Conservation (phyloP, 2,113 vertebrate genomes). For the Bubo blakistoni region DNA sequence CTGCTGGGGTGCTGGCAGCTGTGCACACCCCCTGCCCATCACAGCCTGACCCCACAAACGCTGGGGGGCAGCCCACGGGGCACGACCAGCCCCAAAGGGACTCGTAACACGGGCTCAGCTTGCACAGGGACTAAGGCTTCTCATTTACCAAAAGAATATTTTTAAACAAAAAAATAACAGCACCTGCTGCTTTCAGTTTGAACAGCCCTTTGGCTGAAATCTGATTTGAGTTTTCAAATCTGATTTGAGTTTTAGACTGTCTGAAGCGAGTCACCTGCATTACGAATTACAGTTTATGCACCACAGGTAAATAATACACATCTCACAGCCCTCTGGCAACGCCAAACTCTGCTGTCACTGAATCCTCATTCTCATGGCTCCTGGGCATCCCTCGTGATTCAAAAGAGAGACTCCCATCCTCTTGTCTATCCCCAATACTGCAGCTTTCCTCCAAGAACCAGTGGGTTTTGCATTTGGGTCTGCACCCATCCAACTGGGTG, state of each 20-base stretch:
- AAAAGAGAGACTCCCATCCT: neutral
- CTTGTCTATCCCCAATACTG: neutral
- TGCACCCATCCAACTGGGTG: neutral
- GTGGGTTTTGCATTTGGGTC: neutral
- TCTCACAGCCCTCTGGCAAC: neutral
- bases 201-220: neutral
- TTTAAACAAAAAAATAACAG: neutral
- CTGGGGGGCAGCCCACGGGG: fast-evolving
- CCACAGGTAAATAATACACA: fast-evolving
- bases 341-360: neutral
- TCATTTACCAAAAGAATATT: neutral
- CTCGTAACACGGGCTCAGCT: fast-evolving
- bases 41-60: neutral
- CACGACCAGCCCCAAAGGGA: fast-evolving
- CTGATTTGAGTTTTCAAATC: neutral
- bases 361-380: neutral
- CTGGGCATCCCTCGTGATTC: neutral
- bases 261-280: neutral
- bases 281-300: neutral
- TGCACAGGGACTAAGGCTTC: neutral
- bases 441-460: neutral
- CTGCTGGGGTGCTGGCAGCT: neutral
- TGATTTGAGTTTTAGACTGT: neutral
- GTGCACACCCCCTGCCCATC: neutral
- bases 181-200: neutral